Conservation (phyloP, 2,888 invertebrate species). For the Dasypolia templi region DNA sequence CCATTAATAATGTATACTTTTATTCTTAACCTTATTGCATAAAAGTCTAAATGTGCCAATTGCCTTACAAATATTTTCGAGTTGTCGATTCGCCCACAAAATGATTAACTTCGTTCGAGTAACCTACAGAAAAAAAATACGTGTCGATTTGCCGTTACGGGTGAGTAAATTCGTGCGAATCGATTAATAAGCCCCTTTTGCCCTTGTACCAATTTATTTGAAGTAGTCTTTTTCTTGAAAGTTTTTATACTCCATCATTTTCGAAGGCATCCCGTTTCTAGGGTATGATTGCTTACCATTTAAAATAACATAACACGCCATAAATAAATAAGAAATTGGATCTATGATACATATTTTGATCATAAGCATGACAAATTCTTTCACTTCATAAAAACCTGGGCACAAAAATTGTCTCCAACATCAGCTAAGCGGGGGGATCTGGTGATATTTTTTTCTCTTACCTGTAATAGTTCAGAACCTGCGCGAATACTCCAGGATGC, state of each 20-base stretch:
- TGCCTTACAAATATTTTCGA: too few species aligned
- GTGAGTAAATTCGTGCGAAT: too few species aligned
- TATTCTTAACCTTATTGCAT: too few species aligned
- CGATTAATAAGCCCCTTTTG: too few species aligned
- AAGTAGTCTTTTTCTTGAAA: background rate
- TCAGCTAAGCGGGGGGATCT: background rate
- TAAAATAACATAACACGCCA: background rate
- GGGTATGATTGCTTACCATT: background rate
- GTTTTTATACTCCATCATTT: background rate
- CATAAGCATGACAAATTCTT: background rate
- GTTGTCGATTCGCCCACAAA: too few species aligned
- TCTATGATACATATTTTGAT: background rate
- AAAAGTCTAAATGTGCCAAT: too few species aligned
- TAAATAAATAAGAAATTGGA: too few species aligned
- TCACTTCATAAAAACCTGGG: background rate
- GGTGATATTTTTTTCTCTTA: slow-evolving; percentile 70
- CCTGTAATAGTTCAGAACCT: slow-evolving; percentile 99
- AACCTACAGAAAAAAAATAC: too few species aligned
- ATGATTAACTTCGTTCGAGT: too few species aligned
- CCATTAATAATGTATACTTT: too few species aligned
- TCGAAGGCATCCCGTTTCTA: background rate
- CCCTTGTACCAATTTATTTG: background rate
- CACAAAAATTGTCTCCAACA: background rate
- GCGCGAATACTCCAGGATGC: slow-evolving; percentile 98
- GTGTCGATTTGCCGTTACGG: too few species aligned